Conservation (phyloP, 2,113 vertebrate genomes). For the Amphiprion ocellaris region DNA sequence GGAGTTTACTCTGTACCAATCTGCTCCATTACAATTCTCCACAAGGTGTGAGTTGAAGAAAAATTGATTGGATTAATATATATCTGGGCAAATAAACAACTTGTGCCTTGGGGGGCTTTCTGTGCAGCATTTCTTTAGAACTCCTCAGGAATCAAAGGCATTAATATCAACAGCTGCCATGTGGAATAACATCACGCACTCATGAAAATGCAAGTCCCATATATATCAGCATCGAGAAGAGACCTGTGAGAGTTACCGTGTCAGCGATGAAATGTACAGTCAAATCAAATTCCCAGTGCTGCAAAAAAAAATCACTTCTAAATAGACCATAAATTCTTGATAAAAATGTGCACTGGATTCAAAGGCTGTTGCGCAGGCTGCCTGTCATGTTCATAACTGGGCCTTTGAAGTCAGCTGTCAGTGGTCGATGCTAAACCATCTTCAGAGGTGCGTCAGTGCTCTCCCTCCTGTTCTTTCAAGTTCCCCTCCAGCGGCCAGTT, state of each 20-base stretch:
- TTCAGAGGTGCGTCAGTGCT: slow-evolving; percentile 74
- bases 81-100: slow-evolving; percentile 83
- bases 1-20: slow-evolving; percentile 59
- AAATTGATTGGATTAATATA: slow-evolving; percentile 83
- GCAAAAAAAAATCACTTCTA: slow-evolving; percentile 55
- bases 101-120: slow-evolving; percentile 79
- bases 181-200: slow-evolving; percentile 76
- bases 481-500: slow-evolving; percentile 80
- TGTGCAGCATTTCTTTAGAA: slow-evolving; percentile 76
- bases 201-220: slow-evolving; percentile 75
- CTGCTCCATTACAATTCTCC: slow-evolving; percentile 76
- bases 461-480: slow-evolving; percentile 81
- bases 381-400: slow-evolving; percentile 80
- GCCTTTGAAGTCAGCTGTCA: slow-evolving; percentile 82
- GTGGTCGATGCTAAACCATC: slow-evolving; percentile 75
- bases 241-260: slow-evolving; percentile 67
- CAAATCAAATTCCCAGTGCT: slow-evolving; percentile 70
- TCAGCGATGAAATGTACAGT: slow-evolving; percentile 70
- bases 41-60: slow-evolving; percentile 75
- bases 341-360: slow-evolving; percentile 76
- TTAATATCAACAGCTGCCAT: slow-evolving; percentile 79
- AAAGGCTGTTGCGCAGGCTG: slow-evolving; percentile 68
- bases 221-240: slow-evolving; percentile 71
- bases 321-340: slow-evolving; percentile 79
- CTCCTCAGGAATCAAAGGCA: slow-evolving; percentile 80